These are phyloP conservation scores for Anabacerthia variegaticeps DNA, from an alignment of 2,797 vertebrate genomes.

Conservation along the genomic window DNA sequence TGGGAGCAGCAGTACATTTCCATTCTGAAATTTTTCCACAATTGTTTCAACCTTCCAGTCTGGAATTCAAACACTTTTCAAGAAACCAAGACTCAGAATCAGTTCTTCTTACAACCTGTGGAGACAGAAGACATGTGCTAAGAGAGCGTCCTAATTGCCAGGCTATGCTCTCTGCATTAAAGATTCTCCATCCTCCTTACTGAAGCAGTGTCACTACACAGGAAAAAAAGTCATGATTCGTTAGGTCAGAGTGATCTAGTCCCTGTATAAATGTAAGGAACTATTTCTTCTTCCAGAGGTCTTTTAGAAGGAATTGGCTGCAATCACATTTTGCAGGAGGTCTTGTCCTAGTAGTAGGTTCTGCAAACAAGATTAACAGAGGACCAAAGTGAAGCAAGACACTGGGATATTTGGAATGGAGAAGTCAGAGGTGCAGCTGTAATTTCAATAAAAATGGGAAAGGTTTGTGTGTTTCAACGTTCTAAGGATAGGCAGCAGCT, in stretches of 20 bases:
- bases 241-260: neutral
- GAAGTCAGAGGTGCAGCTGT: neutral
- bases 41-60: neutral
- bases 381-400: neutral
- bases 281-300: neutral
- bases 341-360: neutral
- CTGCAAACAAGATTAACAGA: neutral
- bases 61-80: neutral
- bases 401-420: neutral
- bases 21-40: neutral
- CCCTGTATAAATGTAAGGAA: neutral
- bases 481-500: neutral
- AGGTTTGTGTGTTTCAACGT: neutral
- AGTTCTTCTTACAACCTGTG: neutral
- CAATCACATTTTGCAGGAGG: neutral
- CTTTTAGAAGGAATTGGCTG: neutral
- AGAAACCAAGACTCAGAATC: neutral
- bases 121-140: neutral
- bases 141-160: neutral
- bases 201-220: neutral
- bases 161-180: neutral
- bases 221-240: neutral
- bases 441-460: neutral
- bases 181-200: neutral
- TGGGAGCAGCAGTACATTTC: neutral